Conservation (phyloP, 2,888 invertebrate species). For the Sinopyrophorus schimmeli region DNA sequence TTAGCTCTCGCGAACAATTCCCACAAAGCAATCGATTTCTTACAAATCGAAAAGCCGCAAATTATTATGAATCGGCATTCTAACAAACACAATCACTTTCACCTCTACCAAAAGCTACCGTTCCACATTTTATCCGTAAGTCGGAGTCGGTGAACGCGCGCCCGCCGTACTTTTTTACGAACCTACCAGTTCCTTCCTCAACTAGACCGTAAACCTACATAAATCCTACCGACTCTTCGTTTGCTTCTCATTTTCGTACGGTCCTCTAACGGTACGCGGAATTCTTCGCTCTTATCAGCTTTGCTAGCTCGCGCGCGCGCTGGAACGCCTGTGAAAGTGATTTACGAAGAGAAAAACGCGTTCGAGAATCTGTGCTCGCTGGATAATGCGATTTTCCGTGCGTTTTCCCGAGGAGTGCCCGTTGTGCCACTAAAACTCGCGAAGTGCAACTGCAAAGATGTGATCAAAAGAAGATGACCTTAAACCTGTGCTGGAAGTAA, state of each 20-base stretch:
- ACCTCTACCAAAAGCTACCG: conserved; percentile 29
- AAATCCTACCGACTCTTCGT: conserved; percentile 28
- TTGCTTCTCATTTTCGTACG: conserved; percentile 25
- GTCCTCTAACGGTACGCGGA: conserved; percentile 17
- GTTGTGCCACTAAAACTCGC: too few species aligned
- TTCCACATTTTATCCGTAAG: conserved; percentile 27
- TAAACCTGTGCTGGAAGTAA: conserved; percentile 16
- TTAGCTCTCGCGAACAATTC: conserved; percentile 4
- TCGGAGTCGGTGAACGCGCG: conserved; percentile 26
- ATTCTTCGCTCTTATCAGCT: too few species aligned
- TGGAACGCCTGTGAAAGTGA: too few species aligned
- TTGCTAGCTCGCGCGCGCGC: too few species aligned
- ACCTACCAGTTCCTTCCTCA: conserved; percentile 25
- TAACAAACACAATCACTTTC: conserved; percentile 33
- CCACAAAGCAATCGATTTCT: conserved; percentile 12
- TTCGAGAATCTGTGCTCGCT: too few species aligned
- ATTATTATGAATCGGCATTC: conserved; percentile 22
- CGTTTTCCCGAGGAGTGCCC: too few species aligned
- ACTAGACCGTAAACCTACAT: conserved; percentile 37
- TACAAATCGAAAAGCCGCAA: conserved; percentile 22
- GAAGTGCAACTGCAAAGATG: conserved; percentile 3
- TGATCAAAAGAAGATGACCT: conserved; percentile 16
- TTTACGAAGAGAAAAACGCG: too few species aligned
- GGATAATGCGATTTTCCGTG: too few species aligned
- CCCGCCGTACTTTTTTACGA: conserved; percentile 23